Percentiles rank a stretch among this genome's conserved stretches.
Evolutionary conservation across 1,140 invertebrate genomes (phyloP).

Genomic region (Atta texana): DNA sequence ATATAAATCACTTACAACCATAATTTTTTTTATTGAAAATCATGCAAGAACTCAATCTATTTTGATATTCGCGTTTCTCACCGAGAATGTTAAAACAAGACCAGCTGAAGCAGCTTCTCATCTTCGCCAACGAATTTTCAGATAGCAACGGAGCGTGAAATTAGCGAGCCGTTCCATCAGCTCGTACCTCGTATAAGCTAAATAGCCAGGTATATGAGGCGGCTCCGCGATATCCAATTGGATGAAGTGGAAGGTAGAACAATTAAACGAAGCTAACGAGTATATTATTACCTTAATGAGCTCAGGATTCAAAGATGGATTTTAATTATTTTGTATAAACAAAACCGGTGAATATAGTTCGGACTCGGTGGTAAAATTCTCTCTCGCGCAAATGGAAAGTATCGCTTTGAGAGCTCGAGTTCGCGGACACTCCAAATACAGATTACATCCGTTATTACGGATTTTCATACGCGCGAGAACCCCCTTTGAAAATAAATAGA

Average conservation of each 20-base stretch:
- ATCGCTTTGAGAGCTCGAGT: neutral
- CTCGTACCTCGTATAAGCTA: constrained; percentile 58
- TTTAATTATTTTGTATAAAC: constrained; percentile 72
- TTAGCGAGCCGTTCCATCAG: constrained; percentile 67
- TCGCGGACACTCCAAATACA: neutral
- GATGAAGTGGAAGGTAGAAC: constrained; percentile 50
- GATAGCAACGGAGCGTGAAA: constrained; percentile 71
- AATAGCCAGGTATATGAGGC: constrained; percentile 55
- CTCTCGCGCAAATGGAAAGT: neutral
- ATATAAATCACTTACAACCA: neutral
- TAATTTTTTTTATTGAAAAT: neutral
- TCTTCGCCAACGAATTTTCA: constrained; percentile 69
- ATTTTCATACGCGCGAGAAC: neutral
- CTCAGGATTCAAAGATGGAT: constrained; percentile 53
- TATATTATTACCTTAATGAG: constrained; percentile 53
- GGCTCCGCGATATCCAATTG: constrained; percentile 19
- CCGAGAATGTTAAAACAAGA: constrained; percentile 1
- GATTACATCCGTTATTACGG: neutral
- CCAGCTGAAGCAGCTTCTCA: constrained; percentile 40
- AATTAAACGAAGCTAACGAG: constrained; percentile 71
- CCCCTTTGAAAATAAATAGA: neutral
- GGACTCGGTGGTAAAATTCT: neutral
- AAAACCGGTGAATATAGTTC: neutral
- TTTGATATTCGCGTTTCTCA: neutral
- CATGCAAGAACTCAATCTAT: neutral